A percentile compares a stretch with the other conserved stretches of the same genome.
Evolutionary conservation across 2,113 vertebrate species (phyloP).

Genomic region (Fulmarus glacialis): DNA sequence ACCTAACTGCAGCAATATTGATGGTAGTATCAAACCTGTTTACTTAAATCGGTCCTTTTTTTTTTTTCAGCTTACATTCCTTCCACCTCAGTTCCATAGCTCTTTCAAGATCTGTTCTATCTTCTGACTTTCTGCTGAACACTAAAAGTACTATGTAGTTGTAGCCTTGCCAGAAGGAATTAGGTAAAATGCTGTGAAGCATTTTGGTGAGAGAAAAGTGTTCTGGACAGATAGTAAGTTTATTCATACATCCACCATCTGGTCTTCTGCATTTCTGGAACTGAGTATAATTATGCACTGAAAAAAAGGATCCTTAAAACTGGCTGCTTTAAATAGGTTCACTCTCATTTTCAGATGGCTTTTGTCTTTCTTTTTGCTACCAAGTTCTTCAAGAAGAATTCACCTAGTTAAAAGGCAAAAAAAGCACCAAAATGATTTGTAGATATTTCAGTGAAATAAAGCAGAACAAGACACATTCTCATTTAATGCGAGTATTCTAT

Average conservation of each 20-base stretch:
- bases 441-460: not conserved
- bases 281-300: not conserved
- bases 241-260: constrained; percentile 18
- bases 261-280: constrained; percentile 23
- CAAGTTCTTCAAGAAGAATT: constrained; percentile 97
- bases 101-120: not conserved
- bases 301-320: not conserved
- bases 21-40: not conserved
- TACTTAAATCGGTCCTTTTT: not conserved
- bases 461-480: not conserved
- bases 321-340: not conserved
- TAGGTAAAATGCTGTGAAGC: not conserved
- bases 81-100: not conserved
- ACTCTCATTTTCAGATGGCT: constrained; percentile 49
- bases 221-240: constrained; percentile 26
- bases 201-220: not conserved
- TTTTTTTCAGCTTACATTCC: not conserved
- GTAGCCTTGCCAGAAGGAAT: not conserved
- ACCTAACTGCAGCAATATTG: not conserved
- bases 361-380: constrained; percentile 86
- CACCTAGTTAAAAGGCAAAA: constrained; percentile 78
- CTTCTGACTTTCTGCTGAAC: not conserved
- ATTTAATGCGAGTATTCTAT: not conserved
- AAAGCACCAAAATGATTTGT: not conserved
- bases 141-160: not conserved